Percentiles rank a stretch among this genome's conserved stretches.
These are phyloP conservation scores for Oligia latruncula DNA, from an alignment of 2,888 invertebrate genomes.

Conservation along the genomic window DNA sequence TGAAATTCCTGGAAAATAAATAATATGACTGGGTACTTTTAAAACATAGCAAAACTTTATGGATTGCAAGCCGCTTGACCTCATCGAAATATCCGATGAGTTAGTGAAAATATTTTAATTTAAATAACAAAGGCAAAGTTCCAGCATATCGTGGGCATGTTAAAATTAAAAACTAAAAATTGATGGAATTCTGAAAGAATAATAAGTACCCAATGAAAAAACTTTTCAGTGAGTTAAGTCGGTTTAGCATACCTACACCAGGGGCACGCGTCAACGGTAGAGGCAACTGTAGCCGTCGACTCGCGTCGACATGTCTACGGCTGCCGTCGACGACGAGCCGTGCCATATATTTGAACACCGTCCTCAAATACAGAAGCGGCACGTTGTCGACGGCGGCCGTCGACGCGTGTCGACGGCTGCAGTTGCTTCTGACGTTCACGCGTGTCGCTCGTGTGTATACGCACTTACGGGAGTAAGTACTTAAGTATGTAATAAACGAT, in stretches of 20 bases:
- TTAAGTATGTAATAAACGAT: not conserved
- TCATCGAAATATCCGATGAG: not conserved
- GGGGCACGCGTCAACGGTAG: too few species aligned
- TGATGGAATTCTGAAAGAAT: not conserved
- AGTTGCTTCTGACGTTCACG: not conserved
- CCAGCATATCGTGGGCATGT: too few species aligned
- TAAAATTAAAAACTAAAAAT: not conserved
- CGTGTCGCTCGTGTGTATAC: not conserved
- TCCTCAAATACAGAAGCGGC: not conserved
- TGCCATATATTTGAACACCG: not conserved
- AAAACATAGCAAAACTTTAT: not conserved
- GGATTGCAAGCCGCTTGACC: not conserved
- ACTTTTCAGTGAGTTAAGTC: too few species aligned
- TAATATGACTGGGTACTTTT: not conserved
- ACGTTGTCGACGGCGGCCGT: not conserved
- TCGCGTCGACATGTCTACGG: too few species aligned
- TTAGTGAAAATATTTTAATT: constrained; percentile 6
- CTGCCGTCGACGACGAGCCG: too few species aligned
- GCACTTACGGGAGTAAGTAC: not conserved
- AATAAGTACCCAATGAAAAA: too few species aligned
- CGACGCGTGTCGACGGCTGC: too few species aligned
- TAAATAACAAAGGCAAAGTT: not conserved
- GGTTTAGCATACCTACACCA: too few species aligned
- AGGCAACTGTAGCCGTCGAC: too few species aligned
- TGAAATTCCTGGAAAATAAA: not conserved